Base-by-base conservation (phyloP, 2,888 invertebrate genomes). In the Nymphalis c-album region DNA sequence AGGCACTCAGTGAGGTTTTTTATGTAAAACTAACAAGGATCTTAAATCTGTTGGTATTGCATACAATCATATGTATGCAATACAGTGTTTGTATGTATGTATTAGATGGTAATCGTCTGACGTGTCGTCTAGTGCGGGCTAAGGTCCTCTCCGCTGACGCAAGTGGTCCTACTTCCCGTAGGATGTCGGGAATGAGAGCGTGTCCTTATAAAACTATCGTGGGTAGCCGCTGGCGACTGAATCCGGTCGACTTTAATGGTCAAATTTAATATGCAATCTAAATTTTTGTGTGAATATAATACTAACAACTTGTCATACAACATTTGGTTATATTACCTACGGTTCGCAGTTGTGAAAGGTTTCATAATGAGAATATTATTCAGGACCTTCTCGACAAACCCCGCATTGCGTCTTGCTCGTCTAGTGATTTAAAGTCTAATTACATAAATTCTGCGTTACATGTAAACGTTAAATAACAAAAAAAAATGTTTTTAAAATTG, bases 141-240 rank as follows among this genome's bases (percentile, higher is more conserved):
- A 85, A 86, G 90, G 87, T 87, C 87, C 84, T 86, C 78, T 75
- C 74, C 80, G 78, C 83, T 87, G 89, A 90, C 89, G 87, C 87
- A 90, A 91, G 88, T 87, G 82, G 80, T 76, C 83, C 76, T 82
- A 81, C 86, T 85, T 91, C 87, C 90, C 85, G 86, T 91, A 90
- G 91, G 91, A 92, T 91, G 91, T 90, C 84, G 85, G 82, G 89
- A 91, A 89, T 91, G 88, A 90, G 91, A 86, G 83, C 90, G 88
- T 91, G 91, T 90, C 90, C 90, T 90, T 87, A 87, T 91, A 89
- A 89, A 85, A 86, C 83, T 81, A 81, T 71, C 74, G 74, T 73
- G 73, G 72, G 73, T 74, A 70, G 74, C 71, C 71, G 69, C 66
- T 67, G 67, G 69, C 64, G 63, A 75, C 71, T 69, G 69, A 72